Evolutionary conservation across 2,888 invertebrate genomes (phyloP).

Genomic region (Amiota mariae): DNA sequence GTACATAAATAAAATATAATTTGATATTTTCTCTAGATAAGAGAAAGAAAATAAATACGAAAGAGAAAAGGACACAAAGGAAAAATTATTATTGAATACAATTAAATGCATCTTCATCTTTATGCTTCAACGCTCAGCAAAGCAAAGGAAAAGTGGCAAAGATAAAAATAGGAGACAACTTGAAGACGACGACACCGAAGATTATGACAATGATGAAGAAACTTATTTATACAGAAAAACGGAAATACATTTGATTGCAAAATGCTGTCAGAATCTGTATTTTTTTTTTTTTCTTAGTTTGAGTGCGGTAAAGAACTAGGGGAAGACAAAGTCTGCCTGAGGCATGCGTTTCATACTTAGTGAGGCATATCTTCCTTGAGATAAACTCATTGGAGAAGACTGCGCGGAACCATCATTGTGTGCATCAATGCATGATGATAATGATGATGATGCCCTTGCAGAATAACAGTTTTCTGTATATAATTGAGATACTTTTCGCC

Average conservation of each 20-base stretch:
- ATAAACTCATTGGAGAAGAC: not conserved
- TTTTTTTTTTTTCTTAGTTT: slow-evolving; percentile 4
- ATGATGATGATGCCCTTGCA: slow-evolving; percentile 21
- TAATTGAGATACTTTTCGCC: slow-evolving; percentile 50
- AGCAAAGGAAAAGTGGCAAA: not conserved
- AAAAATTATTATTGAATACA: slow-evolving; percentile 8
- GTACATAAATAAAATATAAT: not conserved
- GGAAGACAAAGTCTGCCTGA: not conserved
- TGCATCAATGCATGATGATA: not conserved
- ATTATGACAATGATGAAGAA: not conserved
- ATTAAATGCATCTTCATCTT: slow-evolving; percentile 9
- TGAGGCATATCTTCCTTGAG: slow-evolving; percentile 23
- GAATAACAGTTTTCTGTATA: slow-evolving; percentile 2
- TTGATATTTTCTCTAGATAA: slow-evolving; percentile 9
- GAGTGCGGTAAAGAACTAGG: not conserved
- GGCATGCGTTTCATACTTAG: not conserved
- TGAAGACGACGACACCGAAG: too few species aligned
- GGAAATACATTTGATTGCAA: slow-evolving; percentile 49
- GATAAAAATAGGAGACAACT: not conserved
- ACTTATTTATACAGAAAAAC: slow-evolving; percentile 27
- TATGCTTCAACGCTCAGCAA: not conserved
- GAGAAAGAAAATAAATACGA: not conserved
- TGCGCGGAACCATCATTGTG: not conserved
- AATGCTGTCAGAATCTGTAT: slow-evolving; percentile 31
- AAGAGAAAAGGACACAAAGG: not conserved